Evolutionary conservation across 2,888 invertebrate species (phyloP), one percentile per base, ranked within the genome.

Genomic region (Diplolepis rosae): DNA sequence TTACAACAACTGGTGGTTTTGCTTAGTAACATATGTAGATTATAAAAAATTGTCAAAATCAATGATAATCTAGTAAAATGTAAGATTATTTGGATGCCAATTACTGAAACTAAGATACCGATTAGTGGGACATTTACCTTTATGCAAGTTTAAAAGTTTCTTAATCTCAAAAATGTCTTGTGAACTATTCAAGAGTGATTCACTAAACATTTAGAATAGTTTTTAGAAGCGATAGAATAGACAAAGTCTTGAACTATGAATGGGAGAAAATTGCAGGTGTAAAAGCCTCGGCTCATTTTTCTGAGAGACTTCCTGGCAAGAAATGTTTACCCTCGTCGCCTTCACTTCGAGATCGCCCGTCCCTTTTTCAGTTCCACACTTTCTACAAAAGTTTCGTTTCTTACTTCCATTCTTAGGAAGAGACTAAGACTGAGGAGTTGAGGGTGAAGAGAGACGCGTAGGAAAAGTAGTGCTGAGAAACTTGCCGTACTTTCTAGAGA

Each of bases 381-480:
- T 42, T 61, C 39, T 24, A 13, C 7, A 61, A 61, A 61, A 61
- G 39, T 61, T 61, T 61, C 61, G 61, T 39, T 61, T 39, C 39
- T 39, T 61, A 61, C 35, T 39, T 22, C 13, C 27, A 61, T 39
- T 61, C 39, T 35, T 27, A 52, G 22, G 61, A 9, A 35, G 24
- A 27, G 22, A 35, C 56, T 24, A 35, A 56, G 61, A 39, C 24
- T 39, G 39, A 39, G 24, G 35, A 61, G 39, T 35, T 13, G 35
- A 24, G 35, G 35, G 30, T 6, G 22, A 61, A 22, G 13, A 5
- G 50, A 61, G 35, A n/a, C 24, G 35, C 3, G 7, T 35, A n/a
- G 24, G 39, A 61, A 39, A 39, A 61, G 27, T 61, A 39, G 61
- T 39, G 61, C 6, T 39, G 39, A 42, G 24, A 13, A 61, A 61